Evolutionary conservation across 2,888 invertebrate species (phyloP).

Genomic region (Byasa hedistus): DNA sequence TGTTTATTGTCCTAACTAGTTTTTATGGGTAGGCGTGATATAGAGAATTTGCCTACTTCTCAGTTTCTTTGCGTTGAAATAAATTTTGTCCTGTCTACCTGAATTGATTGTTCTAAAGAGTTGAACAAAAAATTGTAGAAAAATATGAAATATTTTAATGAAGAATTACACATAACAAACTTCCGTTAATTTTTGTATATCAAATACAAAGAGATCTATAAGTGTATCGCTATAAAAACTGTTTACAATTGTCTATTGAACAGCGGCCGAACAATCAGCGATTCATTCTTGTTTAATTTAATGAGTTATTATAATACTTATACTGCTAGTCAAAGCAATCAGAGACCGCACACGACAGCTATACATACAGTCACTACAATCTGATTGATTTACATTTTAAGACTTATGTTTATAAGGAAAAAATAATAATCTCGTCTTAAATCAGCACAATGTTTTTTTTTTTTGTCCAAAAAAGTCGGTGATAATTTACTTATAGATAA

Average conservation of each 20-base stretch:
- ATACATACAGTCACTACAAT: not conserved
- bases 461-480: no score
- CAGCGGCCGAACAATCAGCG: not conserved
- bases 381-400: no score
- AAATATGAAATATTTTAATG: not conserved
- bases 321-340: not conserved
- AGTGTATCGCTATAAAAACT: conserved; percentile 1
- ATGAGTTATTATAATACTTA: not conserved
- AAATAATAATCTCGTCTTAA: no score
- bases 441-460: no score
- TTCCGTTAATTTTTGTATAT: not conserved
- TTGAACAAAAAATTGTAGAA: not conserved
- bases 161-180: not conserved
- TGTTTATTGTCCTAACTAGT: no score
- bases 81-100: no score
- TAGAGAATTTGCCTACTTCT: no score
- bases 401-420: no score
- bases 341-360: not conserved
- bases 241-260: not conserved
- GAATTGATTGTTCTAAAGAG: no score
- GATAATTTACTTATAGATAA: no score
- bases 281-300: not conserved
- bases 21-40: no score
- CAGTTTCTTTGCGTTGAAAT: no score
- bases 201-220: not conserved